Percentiles rank a stretch among this genome's conserved stretches.
phyloP scores from a whole-genome alignment of 1,140 invertebrate species.

The Papilio dardanus region DNA sequence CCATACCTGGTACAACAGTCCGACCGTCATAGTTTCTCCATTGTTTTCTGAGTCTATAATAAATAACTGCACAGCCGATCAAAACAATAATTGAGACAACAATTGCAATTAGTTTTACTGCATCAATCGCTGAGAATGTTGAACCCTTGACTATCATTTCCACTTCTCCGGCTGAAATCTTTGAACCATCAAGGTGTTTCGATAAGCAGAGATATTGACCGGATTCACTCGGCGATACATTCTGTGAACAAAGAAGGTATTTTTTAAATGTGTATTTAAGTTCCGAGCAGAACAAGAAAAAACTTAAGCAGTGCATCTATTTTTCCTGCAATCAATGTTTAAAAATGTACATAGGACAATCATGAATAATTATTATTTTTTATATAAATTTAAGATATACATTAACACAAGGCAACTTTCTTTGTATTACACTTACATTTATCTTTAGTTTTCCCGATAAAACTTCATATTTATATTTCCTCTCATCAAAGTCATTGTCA shows the following conservation, averaged over 20 bases:
- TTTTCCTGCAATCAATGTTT: neutral
- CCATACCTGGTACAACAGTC: slow-evolving; percentile 64
- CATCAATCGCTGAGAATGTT: slow-evolving; percentile 80
- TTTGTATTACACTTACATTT: slow-evolving; percentile 79
- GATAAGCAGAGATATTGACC: slow-evolving; percentile 86
- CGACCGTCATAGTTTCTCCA: slow-evolving; percentile 74
- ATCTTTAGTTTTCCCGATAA: slow-evolving; percentile 86
- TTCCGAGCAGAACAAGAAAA: too few species aligned
- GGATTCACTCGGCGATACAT: slow-evolving; percentile 83
- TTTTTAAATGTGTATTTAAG: too few species aligned
- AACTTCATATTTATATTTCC: slow-evolving; percentile 88
- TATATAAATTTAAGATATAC: too few species aligned
- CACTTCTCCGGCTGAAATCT: slow-evolving; percentile 82
- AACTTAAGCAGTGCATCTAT: too few species aligned
- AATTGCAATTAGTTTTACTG: slow-evolving; percentile 73
- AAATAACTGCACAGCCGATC: slow-evolving; percentile 72
- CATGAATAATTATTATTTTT: neutral
- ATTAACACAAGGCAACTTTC: slow-evolving; percentile 9
- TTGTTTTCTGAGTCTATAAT: slow-evolving; percentile 70
- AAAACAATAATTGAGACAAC: slow-evolving; percentile 74
- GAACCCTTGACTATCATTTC: slow-evolving; percentile 83
- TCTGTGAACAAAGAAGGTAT: slow-evolving; percentile 73
- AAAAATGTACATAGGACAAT: neutral
- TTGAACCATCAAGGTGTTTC: slow-evolving; percentile 81
- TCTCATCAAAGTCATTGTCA: slow-evolving; percentile 83